A percentile compares a stretch with the other conserved stretches of the same genome.
Evolutionary conservation across 2,113 vertebrate genomes (phyloP).

Genomic region (Ceuthmochares aereus): DNA sequence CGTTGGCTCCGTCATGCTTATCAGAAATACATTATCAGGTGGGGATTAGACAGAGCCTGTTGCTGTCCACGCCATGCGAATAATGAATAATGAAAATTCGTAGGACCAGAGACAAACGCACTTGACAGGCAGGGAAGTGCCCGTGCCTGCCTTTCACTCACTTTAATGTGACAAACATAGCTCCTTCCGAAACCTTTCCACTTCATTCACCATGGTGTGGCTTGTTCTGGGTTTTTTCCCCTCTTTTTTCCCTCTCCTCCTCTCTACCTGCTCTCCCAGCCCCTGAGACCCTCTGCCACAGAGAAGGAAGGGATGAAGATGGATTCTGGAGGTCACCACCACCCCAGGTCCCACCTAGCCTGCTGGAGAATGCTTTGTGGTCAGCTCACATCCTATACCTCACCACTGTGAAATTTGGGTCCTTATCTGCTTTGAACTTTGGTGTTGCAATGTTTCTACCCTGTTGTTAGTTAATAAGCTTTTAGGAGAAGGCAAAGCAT

Average conservation of each 20-base stretch:
- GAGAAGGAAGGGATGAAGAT: neutral
- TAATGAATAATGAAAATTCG: constrained; percentile 80
- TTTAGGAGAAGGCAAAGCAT: fast-evolving
- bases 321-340: neutral
- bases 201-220: neutral
- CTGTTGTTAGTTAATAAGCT: neutral
- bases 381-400: neutral
- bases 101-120: constrained; percentile 65
- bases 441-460: neutral
- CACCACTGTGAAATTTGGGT: neutral
- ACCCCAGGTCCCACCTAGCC: neutral
- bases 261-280: neutral
- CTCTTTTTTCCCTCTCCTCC: too few relatives aligned
- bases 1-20: constrained; percentile 71
- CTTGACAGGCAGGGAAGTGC: constrained; percentile 64
- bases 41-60: constrained; percentile 73
- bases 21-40: constrained; percentile 80
- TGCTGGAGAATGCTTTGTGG: fast-evolving
- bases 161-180: constrained; percentile 53
- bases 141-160: constrained; percentile 53
- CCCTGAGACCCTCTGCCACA: neutral
- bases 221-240: neutral
- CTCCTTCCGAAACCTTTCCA: constrained; percentile 43
- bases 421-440: neutral
- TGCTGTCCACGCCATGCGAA: constrained; percentile 18